A percentile compares a stretch with the other conserved stretches of the same genome.
These are phyloP conservation scores for Picathartes gymnocephalus DNA, from an alignment of 2,113 vertebrate genomes.

Conservation along the genomic window DNA sequence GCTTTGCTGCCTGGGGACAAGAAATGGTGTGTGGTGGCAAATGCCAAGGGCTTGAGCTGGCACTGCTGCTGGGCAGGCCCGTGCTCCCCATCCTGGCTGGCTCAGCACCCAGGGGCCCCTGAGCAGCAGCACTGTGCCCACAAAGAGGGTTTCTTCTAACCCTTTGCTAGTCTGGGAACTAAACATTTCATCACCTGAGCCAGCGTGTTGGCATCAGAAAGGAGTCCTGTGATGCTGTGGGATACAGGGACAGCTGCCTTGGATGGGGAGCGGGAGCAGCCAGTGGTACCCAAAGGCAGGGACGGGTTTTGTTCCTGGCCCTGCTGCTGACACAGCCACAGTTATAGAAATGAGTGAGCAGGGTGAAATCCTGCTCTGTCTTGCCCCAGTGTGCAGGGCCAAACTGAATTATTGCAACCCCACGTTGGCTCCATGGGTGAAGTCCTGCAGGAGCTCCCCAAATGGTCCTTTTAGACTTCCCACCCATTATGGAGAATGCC, in stretches of 20 bases:
- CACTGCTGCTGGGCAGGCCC: not conserved
- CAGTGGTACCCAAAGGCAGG: not conserved
- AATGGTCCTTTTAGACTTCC: not conserved
- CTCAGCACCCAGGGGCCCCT: not conserved
- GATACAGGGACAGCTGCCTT: not conserved
- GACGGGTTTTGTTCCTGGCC: not conserved
- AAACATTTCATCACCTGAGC: not conserved
- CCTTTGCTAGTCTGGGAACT: not conserved
- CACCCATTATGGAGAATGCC: not conserved
- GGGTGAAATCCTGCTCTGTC: not conserved
- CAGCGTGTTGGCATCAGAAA: not conserved
- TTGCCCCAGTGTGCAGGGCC: accelerated
- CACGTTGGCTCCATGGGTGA: accelerated
- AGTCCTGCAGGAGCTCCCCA: not conserved
- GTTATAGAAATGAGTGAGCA: accelerated
- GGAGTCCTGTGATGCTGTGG: not conserved
- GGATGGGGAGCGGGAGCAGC: not conserved
- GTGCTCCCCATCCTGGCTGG: not conserved
- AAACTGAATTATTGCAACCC: not conserved
- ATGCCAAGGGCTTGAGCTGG: not conserved
- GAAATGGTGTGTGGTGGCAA: accelerated
- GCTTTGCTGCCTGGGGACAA: not conserved
- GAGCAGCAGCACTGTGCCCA: not conserved
- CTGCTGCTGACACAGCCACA: not conserved
- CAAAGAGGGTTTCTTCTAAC: not conserved